phyloP scores from a whole-genome alignment of 2,888 invertebrate genomes.

The Ischnura elegans region DNA sequence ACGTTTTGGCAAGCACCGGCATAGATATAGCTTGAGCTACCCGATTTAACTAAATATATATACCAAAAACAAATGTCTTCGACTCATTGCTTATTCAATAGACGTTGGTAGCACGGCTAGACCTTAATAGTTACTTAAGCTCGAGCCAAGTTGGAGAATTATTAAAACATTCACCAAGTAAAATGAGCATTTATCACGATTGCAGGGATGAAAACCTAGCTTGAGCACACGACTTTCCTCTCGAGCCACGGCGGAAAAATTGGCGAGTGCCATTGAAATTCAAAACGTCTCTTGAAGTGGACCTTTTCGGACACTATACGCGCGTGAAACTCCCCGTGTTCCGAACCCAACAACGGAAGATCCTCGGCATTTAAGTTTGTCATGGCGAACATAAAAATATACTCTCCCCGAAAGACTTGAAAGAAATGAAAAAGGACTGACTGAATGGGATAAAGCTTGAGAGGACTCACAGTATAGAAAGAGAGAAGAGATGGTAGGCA shows the following conservation, averaged over 20 bases:
- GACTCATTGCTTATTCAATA: too few species aligned
- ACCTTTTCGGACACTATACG: background rate
- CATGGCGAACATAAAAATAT: constrained; percentile 4
- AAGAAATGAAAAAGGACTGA: background rate
- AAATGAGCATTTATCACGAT: background rate
- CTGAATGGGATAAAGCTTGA: background rate
- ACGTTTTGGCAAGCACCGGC: too few species aligned
- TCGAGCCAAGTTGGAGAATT: too few species aligned
- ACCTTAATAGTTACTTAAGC: too few species aligned
- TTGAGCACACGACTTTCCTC: background rate
- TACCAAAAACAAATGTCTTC: too few species aligned
- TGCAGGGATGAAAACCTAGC: background rate
- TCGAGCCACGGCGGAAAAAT: background rate
- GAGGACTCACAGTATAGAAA: background rate
- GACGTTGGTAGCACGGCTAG: too few species aligned
- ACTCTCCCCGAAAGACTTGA: background rate
- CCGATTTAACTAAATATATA: too few species aligned
- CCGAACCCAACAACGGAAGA: background rate
- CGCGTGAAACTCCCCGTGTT: constrained; percentile 60
- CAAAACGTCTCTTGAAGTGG: background rate
- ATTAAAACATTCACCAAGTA: background rate
- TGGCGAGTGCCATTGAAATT: background rate
- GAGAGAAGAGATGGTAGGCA: background rate
- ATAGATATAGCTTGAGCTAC: too few species aligned
- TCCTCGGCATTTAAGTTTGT: constrained; percentile 32